Evolutionary conservation across 1,140 invertebrate species (phyloP), one percentile per base, ranked within the genome.

Genomic region (Physella acuta): DNA sequence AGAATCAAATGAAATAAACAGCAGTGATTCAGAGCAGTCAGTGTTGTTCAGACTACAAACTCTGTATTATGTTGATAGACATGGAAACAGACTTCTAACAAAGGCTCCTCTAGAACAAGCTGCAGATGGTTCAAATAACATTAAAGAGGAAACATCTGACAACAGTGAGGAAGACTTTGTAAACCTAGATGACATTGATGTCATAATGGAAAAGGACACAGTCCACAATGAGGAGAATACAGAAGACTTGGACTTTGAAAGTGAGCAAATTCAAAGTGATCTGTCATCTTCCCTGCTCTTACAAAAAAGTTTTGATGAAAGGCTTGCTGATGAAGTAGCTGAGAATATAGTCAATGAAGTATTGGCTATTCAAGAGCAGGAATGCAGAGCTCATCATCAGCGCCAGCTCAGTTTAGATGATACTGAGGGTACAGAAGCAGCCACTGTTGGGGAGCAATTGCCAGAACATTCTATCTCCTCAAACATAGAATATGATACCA

Each of bases 271-370:
- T n/a, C n/a, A n/a, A n/a, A n/a, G n/a, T n/a, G n/a, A n/a, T n/a
- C n/a, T n/a, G n/a, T n/a, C n/a, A n/a, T n/a, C n/a, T n/a, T n/a
- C n/a, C n/a, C n/a, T n/a, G n/a, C n/a, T n/a, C 31, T 36, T 61
- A 34, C 59, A 64, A 30, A 26, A 24, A 31, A 36, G 33, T 20
- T 64, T 64, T 64, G 62, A 64, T 53, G 62, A 64, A 51, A 49
- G 31, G 26, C n/a, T 52, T 14, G 62, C 62, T 2, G 62, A 64
- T 36, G 62, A 64, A 52, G n/a, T 64, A 31, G 62, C 62, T 31
- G 62, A 64, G 44, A 64, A 64, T 30, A 64, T 64, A 4, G 62
- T 64, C 44, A 64, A 64, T 24, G 62, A 64, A 36, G 62, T 64
- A 5, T 24, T 64, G 16, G 62, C 26, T 37, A 51, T 33, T 30